These are phyloP conservation scores for Melanostoma mellinum DNA, from an alignment of 2,888 invertebrate species.

Conservation along the genomic window DNA sequence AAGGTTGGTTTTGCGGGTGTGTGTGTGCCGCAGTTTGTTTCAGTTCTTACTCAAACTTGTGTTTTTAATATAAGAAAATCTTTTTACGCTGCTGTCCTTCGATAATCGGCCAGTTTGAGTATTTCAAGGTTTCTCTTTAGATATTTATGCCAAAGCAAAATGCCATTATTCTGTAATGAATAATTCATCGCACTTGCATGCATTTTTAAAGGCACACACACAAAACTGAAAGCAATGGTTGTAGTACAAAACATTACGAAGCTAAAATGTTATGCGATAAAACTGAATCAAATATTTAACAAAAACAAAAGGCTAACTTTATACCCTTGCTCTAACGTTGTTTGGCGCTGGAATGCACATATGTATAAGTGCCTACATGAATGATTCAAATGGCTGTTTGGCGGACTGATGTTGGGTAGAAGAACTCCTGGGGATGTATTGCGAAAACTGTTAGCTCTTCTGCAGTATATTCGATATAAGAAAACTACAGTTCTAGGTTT, in stretches of 20 bases:
- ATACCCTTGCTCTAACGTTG: conserved; percentile 58
- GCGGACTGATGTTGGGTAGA: conserved; percentile 36
- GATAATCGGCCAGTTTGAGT: conserved; percentile 46
- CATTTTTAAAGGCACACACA: conserved; percentile 66
- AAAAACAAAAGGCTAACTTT: conserved; percentile 71
- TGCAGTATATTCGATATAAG: conserved; percentile 27
- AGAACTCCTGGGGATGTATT: conserved; percentile 58
- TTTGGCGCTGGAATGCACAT: conserved; percentile 31
- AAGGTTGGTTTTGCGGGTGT: too few relatives aligned
- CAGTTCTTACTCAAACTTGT: neutral
- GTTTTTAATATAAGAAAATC: conserved; percentile 18
- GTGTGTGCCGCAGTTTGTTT: too few relatives aligned
- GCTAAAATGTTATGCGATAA: conserved; percentile 56
- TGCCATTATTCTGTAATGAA: conserved; percentile 70
- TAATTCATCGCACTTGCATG: conserved; percentile 71
- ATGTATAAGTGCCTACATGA: conserved; percentile 32
- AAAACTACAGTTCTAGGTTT: conserved; percentile 42
- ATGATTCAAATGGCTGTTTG: conserved; percentile 68
- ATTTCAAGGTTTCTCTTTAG: conserved; percentile 60
- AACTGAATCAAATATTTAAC: conserved; percentile 70
- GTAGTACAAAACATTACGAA: conserved; percentile 18
- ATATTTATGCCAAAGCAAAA: conserved; percentile 70
- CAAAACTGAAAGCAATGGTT: conserved; percentile 58
- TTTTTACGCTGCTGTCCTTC: conserved; percentile 17
- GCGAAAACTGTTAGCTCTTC: conserved; percentile 27